Percentiles rank a stretch among this genome's conserved stretches.
These are phyloP conservation scores for Pteronotus mesoamericanus DNA, from an alignment of 2,797 vertebrate species.

Conservation along the genomic window DNA sequence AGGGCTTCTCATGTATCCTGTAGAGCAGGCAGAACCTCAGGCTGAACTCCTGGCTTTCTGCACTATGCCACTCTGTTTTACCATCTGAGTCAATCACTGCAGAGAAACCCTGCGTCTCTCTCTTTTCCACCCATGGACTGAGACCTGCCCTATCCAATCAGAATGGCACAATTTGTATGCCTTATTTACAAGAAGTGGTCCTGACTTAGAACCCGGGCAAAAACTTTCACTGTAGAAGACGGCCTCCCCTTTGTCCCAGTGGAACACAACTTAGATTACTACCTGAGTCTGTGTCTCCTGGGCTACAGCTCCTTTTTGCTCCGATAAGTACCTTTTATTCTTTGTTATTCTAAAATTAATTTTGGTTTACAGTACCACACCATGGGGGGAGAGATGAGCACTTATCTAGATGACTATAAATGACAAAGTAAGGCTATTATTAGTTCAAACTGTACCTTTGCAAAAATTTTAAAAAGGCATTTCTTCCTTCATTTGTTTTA, in stretches of 20 bases:
- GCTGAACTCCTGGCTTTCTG: not conserved
- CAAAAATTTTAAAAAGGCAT: not conserved
- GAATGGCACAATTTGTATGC: not conserved
- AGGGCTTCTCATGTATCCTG: not conserved
- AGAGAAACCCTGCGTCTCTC: not conserved
- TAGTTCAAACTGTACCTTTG: not conserved
- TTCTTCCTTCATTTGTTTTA: not conserved
- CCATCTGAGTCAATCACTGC: not conserved
- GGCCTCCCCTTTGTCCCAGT: not conserved
- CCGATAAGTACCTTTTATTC: not conserved
- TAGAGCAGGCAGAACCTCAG: not conserved
- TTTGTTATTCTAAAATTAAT: not conserved
- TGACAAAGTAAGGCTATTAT: not conserved
- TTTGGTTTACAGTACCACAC: not conserved
- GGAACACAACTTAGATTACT: not conserved
- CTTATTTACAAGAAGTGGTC: not conserved
- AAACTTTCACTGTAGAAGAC: not conserved
- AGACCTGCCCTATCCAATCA: not conserved
- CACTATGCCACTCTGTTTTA: not conserved
- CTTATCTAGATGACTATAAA: not conserved
- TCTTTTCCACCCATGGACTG: not conserved
- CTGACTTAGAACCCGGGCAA: not conserved
- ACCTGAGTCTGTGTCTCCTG: not conserved
- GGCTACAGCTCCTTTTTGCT: not conserved
- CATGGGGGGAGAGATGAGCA: not conserved